Evolutionary conservation across 2,113 vertebrate species (phyloP), one percentile per base, ranked within the genome.

Genomic region (Ammospiza nelsoni): DNA sequence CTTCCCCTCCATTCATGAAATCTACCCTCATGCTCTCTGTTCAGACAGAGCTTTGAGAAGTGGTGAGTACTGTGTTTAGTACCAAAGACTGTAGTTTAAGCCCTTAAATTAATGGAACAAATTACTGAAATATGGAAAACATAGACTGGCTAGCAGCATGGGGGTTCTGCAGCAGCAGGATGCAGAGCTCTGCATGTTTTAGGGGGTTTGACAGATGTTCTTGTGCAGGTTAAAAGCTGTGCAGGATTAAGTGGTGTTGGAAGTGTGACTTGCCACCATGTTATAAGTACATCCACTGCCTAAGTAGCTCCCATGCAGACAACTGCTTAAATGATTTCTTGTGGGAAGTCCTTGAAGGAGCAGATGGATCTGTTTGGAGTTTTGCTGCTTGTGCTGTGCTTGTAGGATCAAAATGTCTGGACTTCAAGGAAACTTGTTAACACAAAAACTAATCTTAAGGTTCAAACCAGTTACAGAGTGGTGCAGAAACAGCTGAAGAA

Each of bases 221-320:
- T 37, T 46, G 24, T 14, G 1, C 7, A 54, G 28, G 63, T 92
- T 51, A 52, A 63, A 59, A 87, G 46, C 54, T 73, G 3, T 68
- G 61, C 58, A 87, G 72, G 39, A 35, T n/a, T 2, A 84, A 78
- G 31, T 48, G 37, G 5, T 67, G 39, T 3, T 39, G 39, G 78
- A 63, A 59, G 8, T 0, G 5, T 31, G 74, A 12, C 29, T 78
- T 63, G 31, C 49, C 5, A 0, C 5, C 0, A 0, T 57, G 23
- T 28, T 71, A 23, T 15, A 31, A 77, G 73, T n/a, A 20, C n/a
- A 28, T 86, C 16, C 15, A 12, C 43, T 62, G 43, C 88, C 62
- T 63, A 7, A 80, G 77, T 19, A 68, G 68, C 48, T 93, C 35
- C 86, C 11, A 1, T 65, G 29, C 41, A 75, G 52, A 58, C 65